A percentile compares a stretch with the other conserved stretches of the same genome.
phyloP scores from a whole-genome alignment of 2,888 invertebrate genomes.

The Allacma fusca region DNA sequence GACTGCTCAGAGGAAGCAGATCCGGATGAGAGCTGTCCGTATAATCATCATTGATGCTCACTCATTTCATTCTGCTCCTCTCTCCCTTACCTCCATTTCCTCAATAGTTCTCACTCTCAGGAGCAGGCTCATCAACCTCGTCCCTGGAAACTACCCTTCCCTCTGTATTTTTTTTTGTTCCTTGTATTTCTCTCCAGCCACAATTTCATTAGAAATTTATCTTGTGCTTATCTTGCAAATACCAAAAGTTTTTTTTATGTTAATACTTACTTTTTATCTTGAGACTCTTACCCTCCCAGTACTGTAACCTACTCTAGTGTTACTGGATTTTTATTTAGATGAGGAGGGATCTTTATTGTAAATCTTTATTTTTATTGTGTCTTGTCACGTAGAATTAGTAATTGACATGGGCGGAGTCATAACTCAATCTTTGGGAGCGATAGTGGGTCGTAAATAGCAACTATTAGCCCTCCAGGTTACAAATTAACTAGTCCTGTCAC shows the following conservation, averaged over 20 bases:
- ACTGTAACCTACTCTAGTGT: too few species aligned
- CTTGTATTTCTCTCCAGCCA: too few species aligned
- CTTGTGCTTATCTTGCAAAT: too few species aligned
- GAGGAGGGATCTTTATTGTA: not conserved
- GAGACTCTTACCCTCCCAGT: too few species aligned
- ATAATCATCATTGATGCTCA: slow-evolving; percentile 30
- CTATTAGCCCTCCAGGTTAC: not conserved
- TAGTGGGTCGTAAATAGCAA: not conserved
- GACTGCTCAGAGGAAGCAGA: not conserved
- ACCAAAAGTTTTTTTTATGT: too few species aligned
- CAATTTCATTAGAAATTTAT: too few species aligned
- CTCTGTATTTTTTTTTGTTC: too few species aligned
- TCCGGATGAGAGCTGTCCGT: slow-evolving; percentile 39
- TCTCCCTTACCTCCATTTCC: not conserved
- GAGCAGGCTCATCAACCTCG: not conserved
- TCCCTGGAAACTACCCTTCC: not conserved
- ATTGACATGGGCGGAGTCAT: not conserved
- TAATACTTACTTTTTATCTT: too few species aligned
- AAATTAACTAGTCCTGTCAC: not conserved
- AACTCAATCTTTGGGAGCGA: not conserved
- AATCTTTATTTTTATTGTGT: not conserved
- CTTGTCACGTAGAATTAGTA: not conserved
- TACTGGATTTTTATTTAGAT: not conserved
- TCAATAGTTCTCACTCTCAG: not conserved
- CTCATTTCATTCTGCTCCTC: slow-evolving; percentile 30